Conservation (phyloP, 2,888 invertebrate species). For the Meiosimyza platycephala region DNA sequence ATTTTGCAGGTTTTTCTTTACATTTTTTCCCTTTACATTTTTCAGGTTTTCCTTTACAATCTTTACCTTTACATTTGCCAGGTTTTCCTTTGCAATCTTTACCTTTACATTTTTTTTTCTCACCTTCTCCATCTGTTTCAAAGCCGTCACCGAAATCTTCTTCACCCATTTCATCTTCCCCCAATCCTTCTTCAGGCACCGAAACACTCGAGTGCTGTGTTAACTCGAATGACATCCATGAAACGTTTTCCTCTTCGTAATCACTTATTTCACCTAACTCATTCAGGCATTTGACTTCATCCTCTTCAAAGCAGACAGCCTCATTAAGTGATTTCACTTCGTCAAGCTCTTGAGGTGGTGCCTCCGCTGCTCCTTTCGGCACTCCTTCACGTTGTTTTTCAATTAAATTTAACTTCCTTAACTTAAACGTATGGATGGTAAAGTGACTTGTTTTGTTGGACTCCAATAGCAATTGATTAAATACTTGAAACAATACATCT, state of each 20-base stretch:
- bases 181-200: slow-evolving; percentile 43
- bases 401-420: slow-evolving; percentile 39
- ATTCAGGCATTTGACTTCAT: slow-evolving; percentile 53
- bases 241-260: slow-evolving; percentile 54
- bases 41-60: neutral
- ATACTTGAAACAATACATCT: slow-evolving; percentile 56
- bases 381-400: slow-evolving; percentile 35
- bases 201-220: too few species aligned
- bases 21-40: neutral
- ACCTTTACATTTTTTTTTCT: neutral
- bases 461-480: slow-evolving; percentile 60
- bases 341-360: slow-evolving; percentile 28
- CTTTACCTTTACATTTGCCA: neutral
- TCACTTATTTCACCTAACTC: slow-evolving; percentile 57
- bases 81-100: neutral
- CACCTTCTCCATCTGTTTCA: slow-evolving; percentile 42
- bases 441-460: slow-evolving; percentile 57
- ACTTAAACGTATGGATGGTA: slow-evolving; percentile 52
- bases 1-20: neutral
- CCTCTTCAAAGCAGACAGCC: slow-evolving; percentile 56
- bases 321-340: slow-evolving; percentile 57
- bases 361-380: slow-evolving; percentile 30
- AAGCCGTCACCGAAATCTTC: slow-evolving; percentile 41
- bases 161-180: slow-evolving; percentile 44
- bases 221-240: too few species aligned